Evolutionary conservation across 1,140 invertebrate species (phyloP).

Genomic region (Brachionus sp.): DNA sequence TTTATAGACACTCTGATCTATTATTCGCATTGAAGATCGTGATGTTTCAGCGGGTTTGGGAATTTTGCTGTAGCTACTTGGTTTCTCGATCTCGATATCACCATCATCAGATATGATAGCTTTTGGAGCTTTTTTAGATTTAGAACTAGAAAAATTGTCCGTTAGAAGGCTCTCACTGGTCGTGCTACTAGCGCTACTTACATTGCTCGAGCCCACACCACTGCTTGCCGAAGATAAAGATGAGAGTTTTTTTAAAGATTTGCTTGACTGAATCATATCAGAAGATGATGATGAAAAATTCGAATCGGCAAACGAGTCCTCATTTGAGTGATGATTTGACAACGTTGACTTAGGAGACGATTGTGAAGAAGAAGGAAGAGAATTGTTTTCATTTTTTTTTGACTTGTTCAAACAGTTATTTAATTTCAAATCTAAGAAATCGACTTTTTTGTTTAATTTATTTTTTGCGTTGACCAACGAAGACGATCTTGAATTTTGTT

Average conservation of each 20-base stretch:
- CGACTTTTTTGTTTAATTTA: conserved; percentile 34
- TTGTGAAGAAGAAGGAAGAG: conserved; percentile 2
- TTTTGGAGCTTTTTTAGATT: conserved; percentile 21
- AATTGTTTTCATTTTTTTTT: not conserved
- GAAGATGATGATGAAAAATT: conserved; percentile 24
- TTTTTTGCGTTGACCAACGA: not conserved
- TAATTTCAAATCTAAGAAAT: conserved; percentile 39
- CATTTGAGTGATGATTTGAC: conserved; percentile 16
- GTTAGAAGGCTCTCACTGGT: not conserved
- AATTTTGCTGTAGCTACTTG: not conserved
- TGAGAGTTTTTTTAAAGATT: not conserved
- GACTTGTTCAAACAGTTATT: conserved; percentile 15
- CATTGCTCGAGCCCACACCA: conserved; percentile 38
- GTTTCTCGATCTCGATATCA: conserved; percentile 27
- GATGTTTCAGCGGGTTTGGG: not conserved
- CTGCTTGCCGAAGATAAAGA: conserved; percentile 28
- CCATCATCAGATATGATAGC: conserved; percentile 29
- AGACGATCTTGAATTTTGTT: not conserved
- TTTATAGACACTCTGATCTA: not conserved
- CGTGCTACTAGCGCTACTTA: conserved; percentile 35
- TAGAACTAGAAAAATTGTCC: not conserved
- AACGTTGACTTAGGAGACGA: not conserved
- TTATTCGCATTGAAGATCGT: not conserved
- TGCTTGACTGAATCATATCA: not conserved
- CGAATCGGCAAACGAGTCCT: conserved; percentile 38